Percentiles rank a stretch among this genome's conserved stretches.
Evolutionary conservation across 2,888 invertebrate genomes (phyloP).

Genomic region (Leptinotarsa juncta): DNA sequence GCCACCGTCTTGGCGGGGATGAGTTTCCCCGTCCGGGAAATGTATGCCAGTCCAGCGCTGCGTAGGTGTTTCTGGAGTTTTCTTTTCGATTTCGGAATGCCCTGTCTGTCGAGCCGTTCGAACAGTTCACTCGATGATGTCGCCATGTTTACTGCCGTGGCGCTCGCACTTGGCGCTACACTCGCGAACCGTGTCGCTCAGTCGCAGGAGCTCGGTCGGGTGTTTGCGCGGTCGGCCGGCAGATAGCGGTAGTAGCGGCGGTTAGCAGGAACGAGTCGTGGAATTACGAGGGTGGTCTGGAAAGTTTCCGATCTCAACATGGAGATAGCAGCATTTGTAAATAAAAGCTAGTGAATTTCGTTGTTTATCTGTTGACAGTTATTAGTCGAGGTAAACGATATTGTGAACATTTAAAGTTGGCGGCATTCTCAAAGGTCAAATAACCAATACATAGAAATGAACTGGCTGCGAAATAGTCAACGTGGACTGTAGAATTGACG

Average conservation of each 20-base stretch:
- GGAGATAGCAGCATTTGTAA: no score
- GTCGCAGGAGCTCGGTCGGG: conserved; percentile 21
- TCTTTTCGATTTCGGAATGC: conserved; percentile 65
- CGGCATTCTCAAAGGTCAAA: no score
- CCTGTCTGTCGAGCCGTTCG: conserved; percentile 61
- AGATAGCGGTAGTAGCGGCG: conserved; percentile 38
- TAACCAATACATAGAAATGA: no score
- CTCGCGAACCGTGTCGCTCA: conserved; percentile 19
- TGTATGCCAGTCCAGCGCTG: conserved; percentile 66
- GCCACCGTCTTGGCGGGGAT: conserved; percentile 67
- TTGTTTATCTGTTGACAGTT: no score
- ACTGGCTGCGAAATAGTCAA: no score
- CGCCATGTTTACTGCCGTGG: conserved; percentile 60
- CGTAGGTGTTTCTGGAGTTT: conserved; percentile 66
- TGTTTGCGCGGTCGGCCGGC: conserved; percentile 30
- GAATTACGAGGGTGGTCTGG: no score
- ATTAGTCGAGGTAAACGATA: no score
- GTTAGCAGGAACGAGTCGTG: conserved; percentile 12
- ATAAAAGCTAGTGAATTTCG: no score
- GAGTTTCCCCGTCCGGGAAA: conserved; percentile 67
- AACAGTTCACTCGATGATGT: conserved; percentile 63
- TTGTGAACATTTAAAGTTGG: no score
- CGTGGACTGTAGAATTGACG: no score
- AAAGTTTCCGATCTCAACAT: no score
- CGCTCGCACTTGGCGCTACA: conserved; percentile 24